Evolutionary conservation across 2,113 vertebrate species (phyloP), one percentile per base, ranked within the genome.

Genomic region (Microtus richardsoni): DNA sequence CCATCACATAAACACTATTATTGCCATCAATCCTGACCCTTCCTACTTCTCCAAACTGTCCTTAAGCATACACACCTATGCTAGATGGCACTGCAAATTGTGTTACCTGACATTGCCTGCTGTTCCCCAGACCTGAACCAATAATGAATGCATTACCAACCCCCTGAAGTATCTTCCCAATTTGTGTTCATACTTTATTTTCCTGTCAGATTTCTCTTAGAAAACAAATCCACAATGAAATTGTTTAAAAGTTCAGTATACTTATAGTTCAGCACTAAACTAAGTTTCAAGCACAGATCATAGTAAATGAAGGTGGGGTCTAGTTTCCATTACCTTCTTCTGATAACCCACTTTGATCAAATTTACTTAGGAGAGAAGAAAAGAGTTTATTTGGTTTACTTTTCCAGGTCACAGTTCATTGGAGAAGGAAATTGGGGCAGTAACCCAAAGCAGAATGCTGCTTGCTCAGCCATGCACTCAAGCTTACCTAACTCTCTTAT

Each of bases 221-320:
- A 49, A 80, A 84, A 77, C 39, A 44, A 62, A 49, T 84, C 60
- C 82, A 77, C 79, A 70, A 87, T 58, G 84, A 73, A 91, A 75
- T 92, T 17, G 41, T 74, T 83, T 16, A 74, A 75, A 87, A 47
- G 19, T 47, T 85, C 17, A n/a, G 3, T 54, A 58, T 26, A 3
- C 10, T 86, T 49, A 2, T n/a, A 88, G 22, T 0, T 30, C 22
- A 78, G 7, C 22, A 52, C 17, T 89, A 64, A 70, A 28, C 33
- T 52, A 44, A n/a, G 49, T 33, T 10, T 47, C 7, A 44, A 13
- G 11, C 58, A 26, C 47, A 26, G 5, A 47, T 41, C 39, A 84
- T 21, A 86, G 41, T 8, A 41, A 44, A 4, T 30, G 68, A 83
- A 86, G 44, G 21, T 60, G 13, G 22, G 11, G 9, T 8, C 70